Base-by-base conservation (phyloP, 2,113 vertebrate species). In the Sinocyclocheilus rhinocerous region DNA sequence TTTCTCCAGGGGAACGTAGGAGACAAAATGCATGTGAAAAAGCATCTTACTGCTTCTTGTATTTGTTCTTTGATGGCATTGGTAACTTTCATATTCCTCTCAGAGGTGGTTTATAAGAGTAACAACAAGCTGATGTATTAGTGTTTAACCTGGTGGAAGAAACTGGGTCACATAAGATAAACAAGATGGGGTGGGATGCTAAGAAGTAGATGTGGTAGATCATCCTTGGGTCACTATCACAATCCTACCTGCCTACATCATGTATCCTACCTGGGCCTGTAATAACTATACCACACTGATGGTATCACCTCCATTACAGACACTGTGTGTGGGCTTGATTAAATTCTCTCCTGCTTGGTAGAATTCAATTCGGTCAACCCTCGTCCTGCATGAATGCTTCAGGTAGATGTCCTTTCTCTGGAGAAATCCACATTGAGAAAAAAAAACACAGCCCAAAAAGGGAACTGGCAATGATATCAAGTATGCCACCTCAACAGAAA, bases 1-100 rank as follows among this genome's bases (percentile, higher is more conserved):
- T 76, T 65, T 86, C 79, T 86, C 69, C 20, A 39, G n/a, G 50
- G 77, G 57, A 81, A 86, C 18, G 85, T 82, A 81, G 79, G 83
- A 76, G 73, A 76, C 29, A 50, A 63, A 76, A 77, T 42, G 72
- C 72, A 61, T 52, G 20, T 33, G 45, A 24, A 76, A 24, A 16
- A 59, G 57, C 8, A 26, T 77, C 75, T 55, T 18, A 55, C 16
- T 11, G 18, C 4, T 22, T 55, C 10, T 29, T 59, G 18, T 11
- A 59, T 57, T 78, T 59, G 52, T 52, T 59, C 6, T 33, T n/a
- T 59, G 76, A 36, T 57, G 50, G 76, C 50, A 33, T 9, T 57
- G 18, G 11, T 57, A 78, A 61, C 73, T 24, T 48, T 48, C 3
- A 26, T 13, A 48, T 76, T 45, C 5, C 12, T 48, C 9, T 65